These are phyloP conservation scores for Berghia stephanieae DNA, from an alignment of 1,140 invertebrate genomes.

Conservation along the genomic window DNA sequence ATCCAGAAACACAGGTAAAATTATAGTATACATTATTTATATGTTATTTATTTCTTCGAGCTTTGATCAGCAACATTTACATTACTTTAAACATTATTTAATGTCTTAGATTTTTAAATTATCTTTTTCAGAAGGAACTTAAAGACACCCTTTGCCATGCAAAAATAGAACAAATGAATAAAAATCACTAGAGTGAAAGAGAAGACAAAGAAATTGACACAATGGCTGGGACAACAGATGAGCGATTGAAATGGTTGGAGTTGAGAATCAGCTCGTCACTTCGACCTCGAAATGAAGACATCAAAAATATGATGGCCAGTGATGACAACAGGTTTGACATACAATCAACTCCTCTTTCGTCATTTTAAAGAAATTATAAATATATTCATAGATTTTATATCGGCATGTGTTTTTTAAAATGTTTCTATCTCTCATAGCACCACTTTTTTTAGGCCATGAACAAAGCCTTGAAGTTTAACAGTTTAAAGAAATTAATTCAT, in stretches of 20 bases:
- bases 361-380: too few species aligned
- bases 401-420: neutral
- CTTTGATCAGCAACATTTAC: too few species aligned
- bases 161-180: too few species aligned
- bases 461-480: neutral
- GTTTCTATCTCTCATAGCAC: neutral
- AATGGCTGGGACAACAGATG: constrained; percentile 42
- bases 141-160: too few species aligned
- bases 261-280: constrained; percentile 62
- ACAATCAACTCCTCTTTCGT: neutral
- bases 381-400: neutral
- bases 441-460: neutral
- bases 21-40: too few species aligned
- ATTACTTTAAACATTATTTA: too few species aligned
- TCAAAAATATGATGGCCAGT: constrained; percentile 63
- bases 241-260: constrained; percentile 64
- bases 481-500: neutral
- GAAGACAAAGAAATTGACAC: too few species aligned
- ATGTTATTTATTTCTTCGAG: too few species aligned
- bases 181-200: too few species aligned
- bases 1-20: too few species aligned
- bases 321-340: constrained; percentile 64
- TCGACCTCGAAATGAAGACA: constrained; percentile 63
- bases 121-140: too few species aligned
- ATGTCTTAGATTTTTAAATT: too few species aligned